Conservation (phyloP, 2,113 vertebrate species). For the Semicossyphus pulcher region DNA sequence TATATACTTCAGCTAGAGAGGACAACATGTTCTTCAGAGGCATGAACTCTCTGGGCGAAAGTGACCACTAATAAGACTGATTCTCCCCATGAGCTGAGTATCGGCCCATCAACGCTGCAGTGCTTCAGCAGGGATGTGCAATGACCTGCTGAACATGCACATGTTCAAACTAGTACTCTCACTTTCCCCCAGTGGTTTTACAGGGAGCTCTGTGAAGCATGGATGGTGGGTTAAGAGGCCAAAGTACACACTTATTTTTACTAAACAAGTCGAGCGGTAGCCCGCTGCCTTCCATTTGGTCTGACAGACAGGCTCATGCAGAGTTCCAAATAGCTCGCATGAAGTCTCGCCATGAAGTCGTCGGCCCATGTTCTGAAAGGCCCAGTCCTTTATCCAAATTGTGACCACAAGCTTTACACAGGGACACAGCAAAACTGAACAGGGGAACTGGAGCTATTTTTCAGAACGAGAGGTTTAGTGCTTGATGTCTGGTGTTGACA, state of each 20-base stretch:
- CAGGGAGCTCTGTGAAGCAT: slow-evolving; percentile 61
- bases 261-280: slow-evolving; percentile 77
- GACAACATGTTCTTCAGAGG: slow-evolving; percentile 38
- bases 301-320: slow-evolving; percentile 73
- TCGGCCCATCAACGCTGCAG: slow-evolving; percentile 5
- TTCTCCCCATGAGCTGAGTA: slow-evolving; percentile 39
- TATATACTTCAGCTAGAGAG: slow-evolving; percentile 7
- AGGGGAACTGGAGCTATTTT: slow-evolving; percentile 34
- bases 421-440: slow-evolving; percentile 47
- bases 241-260: slow-evolving; percentile 81
- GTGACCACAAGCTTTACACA: slow-evolving; percentile 52
- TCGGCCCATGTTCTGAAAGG: slow-evolving; percentile 50
- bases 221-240: slow-evolving; percentile 63
- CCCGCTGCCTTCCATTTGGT: slow-evolving; percentile 68
- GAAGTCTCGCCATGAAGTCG: slow-evolving; percentile 69
- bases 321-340: slow-evolving; percentile 64
- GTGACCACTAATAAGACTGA: slow-evolving; percentile 20
- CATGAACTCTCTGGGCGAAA: slow-evolving; percentile 19
- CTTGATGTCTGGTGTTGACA: slow-evolving; percentile 29
- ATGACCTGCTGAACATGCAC: slow-evolving; percentile 60
- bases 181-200: slow-evolving; percentile 63
- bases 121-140: slow-evolving; percentile 28
- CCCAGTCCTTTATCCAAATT: slow-evolving; percentile 61
- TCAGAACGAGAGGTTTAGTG: slow-evolving; percentile 29
- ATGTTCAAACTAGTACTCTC: slow-evolving; percentile 71